Percentiles rank a stretch among this genome's conserved stretches.
phyloP scores from a whole-genome alignment of 2,797 vertebrate genomes.

The Takifugu rubripes region DNA sequence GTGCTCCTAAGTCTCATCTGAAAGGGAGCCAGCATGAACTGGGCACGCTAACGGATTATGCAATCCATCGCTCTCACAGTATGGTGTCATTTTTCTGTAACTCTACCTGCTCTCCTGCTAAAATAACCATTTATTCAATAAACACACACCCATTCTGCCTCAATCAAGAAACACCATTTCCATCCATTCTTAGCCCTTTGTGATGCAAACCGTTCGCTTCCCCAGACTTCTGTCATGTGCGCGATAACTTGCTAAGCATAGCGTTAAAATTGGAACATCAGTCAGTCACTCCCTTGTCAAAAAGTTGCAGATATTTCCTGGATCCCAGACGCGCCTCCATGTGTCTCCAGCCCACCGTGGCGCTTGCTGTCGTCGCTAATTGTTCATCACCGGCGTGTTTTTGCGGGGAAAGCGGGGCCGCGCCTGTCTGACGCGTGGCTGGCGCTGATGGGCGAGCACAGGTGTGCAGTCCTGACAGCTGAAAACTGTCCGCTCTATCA shows the following conservation, averaged over 20 bases:
- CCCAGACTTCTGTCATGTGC: constrained; percentile 44
- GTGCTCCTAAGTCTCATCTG: no score
- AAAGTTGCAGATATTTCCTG: constrained; percentile 32
- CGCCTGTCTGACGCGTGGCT: constrained; percentile 39
- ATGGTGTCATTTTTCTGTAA: no score
- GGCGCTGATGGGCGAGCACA: constrained; percentile 27
- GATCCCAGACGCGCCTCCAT: constrained; percentile 31
- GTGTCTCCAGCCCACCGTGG: constrained; percentile 14
- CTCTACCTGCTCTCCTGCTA: no score
- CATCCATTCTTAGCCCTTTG: no score
- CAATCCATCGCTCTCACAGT: no score
- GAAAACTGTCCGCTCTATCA: constrained; percentile 29
- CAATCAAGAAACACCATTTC: no score
- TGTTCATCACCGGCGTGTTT: constrained; percentile 18
- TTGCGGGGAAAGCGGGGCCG: constrained; percentile 19
- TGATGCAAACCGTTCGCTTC: constrained; percentile 3
- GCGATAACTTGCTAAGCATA: constrained; percentile 8
- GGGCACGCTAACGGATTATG: no score
- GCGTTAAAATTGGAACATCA: constrained; percentile 31
- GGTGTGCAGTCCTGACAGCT: constrained; percentile 51
- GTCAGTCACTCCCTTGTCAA: constrained; percentile 33
- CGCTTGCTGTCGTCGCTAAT: constrained; percentile 47
- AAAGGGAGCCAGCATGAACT: no score
- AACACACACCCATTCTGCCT: no score
- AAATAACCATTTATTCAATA: no score